Evolutionary conservation across 2,113 vertebrate genomes (phyloP).

Genomic region (Ariopsis seemanni): DNA sequence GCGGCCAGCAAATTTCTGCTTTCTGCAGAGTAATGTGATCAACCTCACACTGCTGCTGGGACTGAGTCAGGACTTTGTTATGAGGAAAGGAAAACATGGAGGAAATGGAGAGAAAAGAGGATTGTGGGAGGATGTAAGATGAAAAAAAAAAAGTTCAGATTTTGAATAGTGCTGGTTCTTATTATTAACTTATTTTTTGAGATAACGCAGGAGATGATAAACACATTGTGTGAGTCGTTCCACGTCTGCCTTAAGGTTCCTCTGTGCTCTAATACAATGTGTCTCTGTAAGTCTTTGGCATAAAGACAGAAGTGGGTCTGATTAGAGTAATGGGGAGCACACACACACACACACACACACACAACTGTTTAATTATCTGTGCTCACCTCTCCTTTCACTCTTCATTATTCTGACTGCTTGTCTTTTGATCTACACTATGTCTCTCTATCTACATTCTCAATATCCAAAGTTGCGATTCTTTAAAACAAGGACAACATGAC

Average conservation of each 20-base stretch:
- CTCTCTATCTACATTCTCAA: background rate
- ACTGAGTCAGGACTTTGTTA: conserved; percentile 64
- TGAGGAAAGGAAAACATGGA: conserved; percentile 49
- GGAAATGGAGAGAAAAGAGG: background rate
- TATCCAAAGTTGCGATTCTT: conserved; percentile 37
- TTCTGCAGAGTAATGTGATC: conserved; percentile 64
- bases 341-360: background rate
- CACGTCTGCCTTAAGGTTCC: conserved; percentile 32
- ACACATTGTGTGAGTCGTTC: conserved; percentile 28
- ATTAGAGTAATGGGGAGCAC: conserved; percentile 51
- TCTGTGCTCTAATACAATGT: conserved; percentile 67
- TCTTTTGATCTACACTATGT: background rate
- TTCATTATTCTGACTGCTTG: background rate
- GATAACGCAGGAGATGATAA: background rate
- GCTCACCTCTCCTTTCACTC: conserved; percentile 29
- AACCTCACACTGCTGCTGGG: conserved; percentile 60
- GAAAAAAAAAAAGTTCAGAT: background rate
- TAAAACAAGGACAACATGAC: conserved; percentile 27
- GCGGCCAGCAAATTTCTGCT: conserved; percentile 52
- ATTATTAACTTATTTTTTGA: background rate
- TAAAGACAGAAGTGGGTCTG: conserved; percentile 61
- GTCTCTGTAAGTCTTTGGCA: conserved; percentile 70
- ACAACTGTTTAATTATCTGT: conserved; percentile 27
- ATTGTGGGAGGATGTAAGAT: background rate
- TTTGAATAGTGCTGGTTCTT: conserved; percentile 10